Evolutionary conservation across 2,797 vertebrate species (phyloP), one percentile per base, ranked within the genome.

Genomic region (Betta splendens): DNA sequence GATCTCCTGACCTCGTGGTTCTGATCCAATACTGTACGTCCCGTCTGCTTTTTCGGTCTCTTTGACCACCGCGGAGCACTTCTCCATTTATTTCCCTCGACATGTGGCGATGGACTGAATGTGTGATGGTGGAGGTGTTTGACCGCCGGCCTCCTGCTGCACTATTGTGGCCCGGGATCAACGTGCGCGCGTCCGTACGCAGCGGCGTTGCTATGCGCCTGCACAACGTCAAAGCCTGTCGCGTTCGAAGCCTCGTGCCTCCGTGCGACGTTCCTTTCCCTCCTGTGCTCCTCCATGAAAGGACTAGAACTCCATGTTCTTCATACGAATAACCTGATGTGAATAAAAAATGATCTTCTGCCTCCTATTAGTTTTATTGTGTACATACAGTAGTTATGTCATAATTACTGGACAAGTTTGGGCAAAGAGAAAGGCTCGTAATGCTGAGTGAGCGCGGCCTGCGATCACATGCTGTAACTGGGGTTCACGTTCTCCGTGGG

Each of bases 1-100:
- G 40, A 57, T 46, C 38, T 13, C 12, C 31, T 9, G 9, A 64
- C 59, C 53, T 42, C 35, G 50, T 6, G 8, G 17, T 43, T 33
- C 37, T 25, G 6, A 70, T 67, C 58, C 58, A 58, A 58, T 29
- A 28, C 17, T 31, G 10, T 12, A 31, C 12, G 45, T 55, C 48
- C 37, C 49, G 38, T 39, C 28, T 44, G 36, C 29, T 47, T 21
- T n/a, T 25, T 36, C 16, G 33, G 36, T 53, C 37, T 63, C 22
- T 54, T 29, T 54, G 50, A 46, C 40, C 57, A 26, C 60, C 59
- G 20, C 32, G 42, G 48, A 31, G 50, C 36, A 59, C 35, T 44
- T 57, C 54, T 70, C 9, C 6, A 56, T 72, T 62, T 44, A 44
- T 62, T 54, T 67, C 22, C 46, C 20, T 39, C 52, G 40, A 25